Evolutionary conservation across 2,113 vertebrate genomes (phyloP).

Genomic region (Pseudopodoces humilis): DNA sequence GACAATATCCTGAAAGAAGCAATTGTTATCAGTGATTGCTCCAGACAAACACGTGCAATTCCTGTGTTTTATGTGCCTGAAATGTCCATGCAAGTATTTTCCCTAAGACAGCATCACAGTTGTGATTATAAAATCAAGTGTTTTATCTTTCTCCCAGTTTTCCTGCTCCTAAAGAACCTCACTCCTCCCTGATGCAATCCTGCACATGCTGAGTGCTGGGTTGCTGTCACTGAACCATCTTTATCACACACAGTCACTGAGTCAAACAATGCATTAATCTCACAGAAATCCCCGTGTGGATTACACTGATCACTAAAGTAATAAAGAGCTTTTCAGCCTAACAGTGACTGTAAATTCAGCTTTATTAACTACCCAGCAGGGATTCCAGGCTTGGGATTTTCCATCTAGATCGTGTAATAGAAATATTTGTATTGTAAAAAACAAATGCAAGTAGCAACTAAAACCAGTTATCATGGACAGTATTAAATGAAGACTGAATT

Average conservation of each 20-base stretch:
- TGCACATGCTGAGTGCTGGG: not conserved
- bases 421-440: not conserved
- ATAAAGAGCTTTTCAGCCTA: not conserved
- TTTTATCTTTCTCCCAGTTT: not conserved
- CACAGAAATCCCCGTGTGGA: not conserved
- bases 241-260: not conserved
- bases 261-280: not conserved
- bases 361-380: not conserved
- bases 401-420: not conserved
- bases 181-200: not conserved
- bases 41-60: not conserved
- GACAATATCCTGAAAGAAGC: not conserved
- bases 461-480: not conserved
- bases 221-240: not conserved
- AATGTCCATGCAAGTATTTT: not conserved
- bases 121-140: not conserved
- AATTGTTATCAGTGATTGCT: not conserved
- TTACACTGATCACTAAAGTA: not conserved
- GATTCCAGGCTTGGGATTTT: not conserved
- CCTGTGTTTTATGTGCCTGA: not conserved
- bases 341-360: not conserved
- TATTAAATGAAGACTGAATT: not conserved
- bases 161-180: not conserved
- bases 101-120: not conserved
- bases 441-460: not conserved